Percentiles rank a stretch among this genome's conserved stretches.
Evolutionary conservation across 2,888 invertebrate genomes (phyloP).

Genomic region (Zygaena filipendulae): DNA sequence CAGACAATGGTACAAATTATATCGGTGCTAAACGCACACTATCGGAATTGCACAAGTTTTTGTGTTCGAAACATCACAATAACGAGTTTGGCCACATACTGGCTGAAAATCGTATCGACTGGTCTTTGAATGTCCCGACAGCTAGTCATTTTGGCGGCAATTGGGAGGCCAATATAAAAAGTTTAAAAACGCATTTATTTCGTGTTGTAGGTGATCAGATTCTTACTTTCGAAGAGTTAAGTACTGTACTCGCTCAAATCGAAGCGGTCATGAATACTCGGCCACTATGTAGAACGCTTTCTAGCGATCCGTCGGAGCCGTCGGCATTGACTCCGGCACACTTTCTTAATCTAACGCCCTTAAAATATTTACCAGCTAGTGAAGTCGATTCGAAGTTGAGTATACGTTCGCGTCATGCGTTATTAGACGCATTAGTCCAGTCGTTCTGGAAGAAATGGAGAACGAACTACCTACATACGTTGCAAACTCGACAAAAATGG

Average conservation of each 20-base stretch:
- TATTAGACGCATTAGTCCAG: slow-evolving; percentile 3
- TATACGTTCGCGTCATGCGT: neutral
- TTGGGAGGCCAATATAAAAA: slow-evolving; percentile 7
- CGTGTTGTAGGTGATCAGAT: slow-evolving; percentile 3
- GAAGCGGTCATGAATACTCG: slow-evolving; percentile 2
- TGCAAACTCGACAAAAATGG: slow-evolving; percentile 11
- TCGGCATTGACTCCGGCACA: neutral
- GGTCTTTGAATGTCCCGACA: slow-evolving; percentile 2
- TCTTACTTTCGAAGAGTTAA: slow-evolving; percentile 1
- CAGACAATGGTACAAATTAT: slow-evolving; percentile 25
- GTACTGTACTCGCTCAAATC: slow-evolving; percentile 3
- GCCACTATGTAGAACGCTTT: neutral
- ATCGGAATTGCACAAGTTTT: no score
- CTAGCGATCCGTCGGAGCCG: neutral
- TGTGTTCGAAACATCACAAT: neutral
- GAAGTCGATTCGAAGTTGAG: slow-evolving; percentile 2
- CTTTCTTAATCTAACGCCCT: slow-evolving; percentile 1
- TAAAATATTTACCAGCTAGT: slow-evolving; percentile 9
- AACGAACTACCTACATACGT: slow-evolving; percentile 9
- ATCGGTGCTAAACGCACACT: slow-evolving; percentile 11
- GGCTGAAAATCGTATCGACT: slow-evolving; percentile 1
- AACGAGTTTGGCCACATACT: neutral
- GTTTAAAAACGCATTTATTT: slow-evolving; percentile 7
- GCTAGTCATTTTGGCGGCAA: slow-evolving; percentile 6
- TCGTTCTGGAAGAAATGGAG: slow-evolving; percentile 13